Evolutionary conservation across 2,888 invertebrate genomes (phyloP).

Genomic region (Myopa tessellatipennis): DNA sequence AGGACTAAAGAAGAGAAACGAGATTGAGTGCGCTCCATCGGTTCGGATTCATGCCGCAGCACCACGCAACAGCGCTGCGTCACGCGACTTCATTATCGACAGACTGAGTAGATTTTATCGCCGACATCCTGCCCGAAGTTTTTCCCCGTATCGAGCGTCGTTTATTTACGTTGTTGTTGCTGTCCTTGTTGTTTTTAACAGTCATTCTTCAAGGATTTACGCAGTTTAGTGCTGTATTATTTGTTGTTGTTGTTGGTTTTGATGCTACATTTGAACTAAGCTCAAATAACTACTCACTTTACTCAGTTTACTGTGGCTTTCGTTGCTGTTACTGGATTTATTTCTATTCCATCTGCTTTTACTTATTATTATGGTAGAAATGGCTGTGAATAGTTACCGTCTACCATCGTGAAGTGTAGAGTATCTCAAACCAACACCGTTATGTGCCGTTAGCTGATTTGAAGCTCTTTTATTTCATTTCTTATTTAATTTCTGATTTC

Average conservation of each 20-base stretch:
- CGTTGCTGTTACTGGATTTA: background rate
- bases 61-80: conserved; percentile 33
- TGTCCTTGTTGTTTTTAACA: conserved; percentile 2
- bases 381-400: no score
- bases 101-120: conserved; percentile 13
- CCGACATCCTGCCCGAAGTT: background rate
- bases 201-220: conserved; percentile 24
- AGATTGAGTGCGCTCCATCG: conserved; percentile 14
- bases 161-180: background rate
- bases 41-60: conserved; percentile 3
- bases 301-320: background rate
- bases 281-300: background rate
- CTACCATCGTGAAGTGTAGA: no score
- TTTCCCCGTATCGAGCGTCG: background rate
- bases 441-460: no score
- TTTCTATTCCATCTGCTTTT: background rate
- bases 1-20: background rate
- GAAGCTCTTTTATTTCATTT: no score
- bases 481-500: no score
- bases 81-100: conserved; percentile 44
- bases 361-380: no score
- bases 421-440: no score
- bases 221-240: conserved; percentile 25
- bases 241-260: conserved; percentile 13
- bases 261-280: background rate